phyloP scores from a whole-genome alignment of 2,797 vertebrate genomes.

The Chiroxiphia lanceolata region DNA sequence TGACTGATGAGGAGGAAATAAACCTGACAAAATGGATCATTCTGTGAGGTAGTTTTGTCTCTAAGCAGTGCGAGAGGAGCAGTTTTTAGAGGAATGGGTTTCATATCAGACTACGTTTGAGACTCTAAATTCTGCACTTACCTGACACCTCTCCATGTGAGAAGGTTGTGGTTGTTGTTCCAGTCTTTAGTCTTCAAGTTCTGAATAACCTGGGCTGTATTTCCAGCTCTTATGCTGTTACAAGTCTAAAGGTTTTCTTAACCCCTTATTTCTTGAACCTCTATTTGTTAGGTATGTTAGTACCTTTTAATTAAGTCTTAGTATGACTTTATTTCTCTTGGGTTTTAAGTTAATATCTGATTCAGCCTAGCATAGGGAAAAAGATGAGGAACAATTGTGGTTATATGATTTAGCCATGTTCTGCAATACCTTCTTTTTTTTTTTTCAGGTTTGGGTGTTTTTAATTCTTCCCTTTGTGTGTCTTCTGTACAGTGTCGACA shows the following conservation, averaged over 20 bases:
- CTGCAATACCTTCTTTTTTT: neutral
- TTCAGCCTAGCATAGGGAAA: neutral
- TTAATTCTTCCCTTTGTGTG: neutral
- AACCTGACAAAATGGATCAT: neutral
- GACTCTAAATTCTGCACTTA: neutral
- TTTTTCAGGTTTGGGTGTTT: neutral
- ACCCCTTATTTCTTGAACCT: neutral
- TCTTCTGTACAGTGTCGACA: neutral
- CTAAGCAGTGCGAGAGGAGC: neutral
- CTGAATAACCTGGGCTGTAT: neutral
- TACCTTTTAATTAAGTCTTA: neutral
- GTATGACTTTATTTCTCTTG: neutral
- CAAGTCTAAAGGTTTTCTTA: neutral
- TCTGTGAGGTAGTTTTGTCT: neutral
- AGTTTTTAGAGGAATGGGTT: neutral
- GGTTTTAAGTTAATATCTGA: neutral
- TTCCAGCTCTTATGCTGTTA: neutral
- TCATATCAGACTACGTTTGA: neutral
- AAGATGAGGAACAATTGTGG: neutral
- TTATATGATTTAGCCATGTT: neutral
- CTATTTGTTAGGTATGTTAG: neutral
- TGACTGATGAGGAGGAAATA: neutral
- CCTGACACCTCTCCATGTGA: neutral
- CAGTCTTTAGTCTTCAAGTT: neutral
- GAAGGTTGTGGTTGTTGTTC: neutral